These are phyloP conservation scores for Clarias macrocephalus DNA, from an alignment of 2,113 vertebrate genomes.

Conservation along the genomic window DNA sequence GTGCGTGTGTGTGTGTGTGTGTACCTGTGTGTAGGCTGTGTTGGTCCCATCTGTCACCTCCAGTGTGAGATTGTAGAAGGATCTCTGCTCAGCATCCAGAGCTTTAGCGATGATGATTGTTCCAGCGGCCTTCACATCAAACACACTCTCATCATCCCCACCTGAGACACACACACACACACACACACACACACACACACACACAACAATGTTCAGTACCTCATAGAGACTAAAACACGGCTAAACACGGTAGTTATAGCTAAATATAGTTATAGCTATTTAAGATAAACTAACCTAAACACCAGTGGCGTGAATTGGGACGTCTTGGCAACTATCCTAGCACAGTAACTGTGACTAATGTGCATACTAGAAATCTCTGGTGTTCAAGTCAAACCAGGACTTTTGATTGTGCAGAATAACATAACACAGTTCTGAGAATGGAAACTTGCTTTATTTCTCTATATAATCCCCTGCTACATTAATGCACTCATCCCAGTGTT, in stretches of 20 bases:
- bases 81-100: slow-evolving; percentile 90
- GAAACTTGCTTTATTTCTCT: too few relatives aligned
- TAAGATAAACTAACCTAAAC: not conserved
- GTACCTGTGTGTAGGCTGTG: slow-evolving; percentile 56
- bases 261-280: too few relatives aligned
- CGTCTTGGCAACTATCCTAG: not conserved
- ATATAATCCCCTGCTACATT: too few relatives aligned
- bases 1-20: slow-evolving; percentile 27
- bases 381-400: too few relatives aligned
- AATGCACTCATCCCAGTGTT: too few relatives aligned
- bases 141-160: slow-evolving; percentile 89
- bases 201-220: not conserved
- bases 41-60: slow-evolving; percentile 93
- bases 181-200: slow-evolving; percentile 33
- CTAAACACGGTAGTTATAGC: too few relatives aligned
- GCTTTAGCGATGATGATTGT: slow-evolving; percentile 92
- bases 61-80: slow-evolving; percentile 92
- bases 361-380: too few relatives aligned
- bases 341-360: too few relatives aligned
- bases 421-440: too few relatives aligned
- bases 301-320: not conserved
- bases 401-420: too few relatives aligned
- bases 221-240: not conserved
- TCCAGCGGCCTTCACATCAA: slow-evolving; percentile 89
- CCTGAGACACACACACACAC: slow-evolving; percentile 67